Evolutionary conservation across 2,888 invertebrate genomes (phyloP).

Genomic region (Taphrorychus bicolor): DNA sequence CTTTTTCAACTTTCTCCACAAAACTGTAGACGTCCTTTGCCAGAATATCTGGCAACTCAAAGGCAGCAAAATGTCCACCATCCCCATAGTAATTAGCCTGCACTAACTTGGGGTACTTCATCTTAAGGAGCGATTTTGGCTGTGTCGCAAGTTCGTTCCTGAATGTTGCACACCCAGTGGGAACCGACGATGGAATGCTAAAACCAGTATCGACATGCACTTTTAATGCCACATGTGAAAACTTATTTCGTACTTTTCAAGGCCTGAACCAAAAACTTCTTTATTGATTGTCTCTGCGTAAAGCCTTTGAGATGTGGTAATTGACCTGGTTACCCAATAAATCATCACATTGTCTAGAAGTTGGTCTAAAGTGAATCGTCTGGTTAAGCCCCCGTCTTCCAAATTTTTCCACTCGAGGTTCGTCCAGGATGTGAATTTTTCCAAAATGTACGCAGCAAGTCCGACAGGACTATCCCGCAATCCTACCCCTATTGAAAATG

Average conservation of each 20-base stretch:
- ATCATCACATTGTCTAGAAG: conserved; percentile 81
- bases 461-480: conserved; percentile 83
- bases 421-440: conserved; percentile 86
- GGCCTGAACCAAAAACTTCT: background rate
- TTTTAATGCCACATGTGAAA: too few species aligned
- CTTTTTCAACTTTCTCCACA: conserved; percentile 42
- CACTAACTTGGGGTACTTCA: conserved; percentile 39
- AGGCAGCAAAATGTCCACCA: conserved; percentile 48
- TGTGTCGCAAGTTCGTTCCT: conserved; percentile 70
- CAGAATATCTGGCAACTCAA: conserved; percentile 48
- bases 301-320: conserved; percentile 76
- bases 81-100: conserved; percentile 39
- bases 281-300: conserved; percentile 71
- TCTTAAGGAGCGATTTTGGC: conserved; percentile 60
- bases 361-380: conserved; percentile 73
- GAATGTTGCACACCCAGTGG: conserved; percentile 77
- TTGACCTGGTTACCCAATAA: conserved; percentile 79
- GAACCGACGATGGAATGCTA: conserved; percentile 70
- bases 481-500: conserved; percentile 64
- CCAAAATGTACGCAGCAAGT: conserved; percentile 87
- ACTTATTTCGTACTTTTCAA: conserved; percentile 15
- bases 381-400: conserved; percentile 72
- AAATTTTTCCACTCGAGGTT: conserved; percentile 61
- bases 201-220: too few species aligned
- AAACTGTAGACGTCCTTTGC: conserved; percentile 49